A percentile compares a stretch with the other conserved stretches of the same genome.
Conservation (phyloP, 2,113 vertebrate species). For the Camelus bactrianus region DNA sequence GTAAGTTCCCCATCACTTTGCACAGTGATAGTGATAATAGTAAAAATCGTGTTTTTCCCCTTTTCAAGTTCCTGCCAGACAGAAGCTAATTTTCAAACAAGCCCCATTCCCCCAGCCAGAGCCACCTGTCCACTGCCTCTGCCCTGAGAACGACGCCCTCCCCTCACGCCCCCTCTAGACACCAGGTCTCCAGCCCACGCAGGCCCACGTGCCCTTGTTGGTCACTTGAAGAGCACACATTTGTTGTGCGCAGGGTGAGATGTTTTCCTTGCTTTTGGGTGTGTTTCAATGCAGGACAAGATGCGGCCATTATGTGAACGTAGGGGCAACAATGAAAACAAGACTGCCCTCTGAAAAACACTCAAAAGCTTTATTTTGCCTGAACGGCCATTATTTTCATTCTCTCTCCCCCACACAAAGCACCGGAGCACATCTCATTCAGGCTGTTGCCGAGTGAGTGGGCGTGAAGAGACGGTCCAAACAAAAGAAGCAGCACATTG, state of each 20-base stretch:
- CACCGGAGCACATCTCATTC: constrained; percentile 64
- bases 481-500: constrained; percentile 55
- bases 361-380: constrained; percentile 70
- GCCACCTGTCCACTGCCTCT: background rate
- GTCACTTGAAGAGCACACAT: background rate
- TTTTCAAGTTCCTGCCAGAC: background rate
- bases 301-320: constrained; percentile 60
- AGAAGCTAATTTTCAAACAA: background rate
- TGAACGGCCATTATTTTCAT: constrained; percentile 72
- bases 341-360: constrained; percentile 69
- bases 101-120: background rate
- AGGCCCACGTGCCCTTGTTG: background rate
- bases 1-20: background rate
- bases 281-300: constrained; percentile 61
- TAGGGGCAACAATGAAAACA: constrained; percentile 67
- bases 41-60: background rate
- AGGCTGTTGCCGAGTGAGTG: constrained; percentile 66
- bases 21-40: background rate
- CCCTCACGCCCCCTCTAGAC: background rate
- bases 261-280: constrained; percentile 50
- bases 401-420: constrained; percentile 72
- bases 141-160: background rate
- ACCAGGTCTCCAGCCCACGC: background rate
- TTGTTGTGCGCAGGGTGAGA: background rate
- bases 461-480: constrained; percentile 61